Percentiles rank a stretch among this genome's conserved stretches.
Conservation (phyloP, 2,113 vertebrate species). For the Corythoichthys intestinalis region DNA sequence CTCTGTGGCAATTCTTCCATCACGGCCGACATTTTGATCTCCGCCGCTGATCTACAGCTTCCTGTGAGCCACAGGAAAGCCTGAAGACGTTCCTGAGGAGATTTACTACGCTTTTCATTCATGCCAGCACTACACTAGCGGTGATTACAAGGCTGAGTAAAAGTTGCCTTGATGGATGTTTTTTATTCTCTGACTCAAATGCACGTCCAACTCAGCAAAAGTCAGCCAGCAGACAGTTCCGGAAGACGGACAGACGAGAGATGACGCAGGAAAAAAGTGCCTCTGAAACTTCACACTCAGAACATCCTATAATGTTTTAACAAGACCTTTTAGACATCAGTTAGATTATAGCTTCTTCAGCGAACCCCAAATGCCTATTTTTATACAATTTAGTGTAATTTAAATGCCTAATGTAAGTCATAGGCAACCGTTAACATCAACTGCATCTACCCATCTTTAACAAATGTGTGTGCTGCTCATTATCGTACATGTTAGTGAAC, state of each 20-base stretch:
- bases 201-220: neutral
- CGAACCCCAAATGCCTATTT: neutral
- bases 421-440: too few species aligned
- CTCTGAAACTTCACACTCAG: neutral
- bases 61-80: neutral
- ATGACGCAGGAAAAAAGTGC: neutral
- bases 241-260: neutral
- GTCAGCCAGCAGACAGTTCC: neutral
- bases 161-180: neutral
- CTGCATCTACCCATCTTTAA: too few species aligned
- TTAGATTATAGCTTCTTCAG: neutral
- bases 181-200: neutral
- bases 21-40: neutral
- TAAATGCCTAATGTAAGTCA: neutral
- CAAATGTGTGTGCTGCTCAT: too few species aligned
- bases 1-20: neutral
- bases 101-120: neutral
- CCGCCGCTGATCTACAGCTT: neutral
- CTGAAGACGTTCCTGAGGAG: neutral
- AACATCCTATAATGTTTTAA: neutral
- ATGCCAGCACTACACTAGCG: conserved; percentile 2
- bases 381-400: too few species aligned
- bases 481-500: too few species aligned
- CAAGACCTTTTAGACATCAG: neutral
- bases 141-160: neutral